These are phyloP conservation scores for Gorsachius goisagi DNA, from an alignment of 2,113 vertebrate species.

Conservation along the genomic window DNA sequence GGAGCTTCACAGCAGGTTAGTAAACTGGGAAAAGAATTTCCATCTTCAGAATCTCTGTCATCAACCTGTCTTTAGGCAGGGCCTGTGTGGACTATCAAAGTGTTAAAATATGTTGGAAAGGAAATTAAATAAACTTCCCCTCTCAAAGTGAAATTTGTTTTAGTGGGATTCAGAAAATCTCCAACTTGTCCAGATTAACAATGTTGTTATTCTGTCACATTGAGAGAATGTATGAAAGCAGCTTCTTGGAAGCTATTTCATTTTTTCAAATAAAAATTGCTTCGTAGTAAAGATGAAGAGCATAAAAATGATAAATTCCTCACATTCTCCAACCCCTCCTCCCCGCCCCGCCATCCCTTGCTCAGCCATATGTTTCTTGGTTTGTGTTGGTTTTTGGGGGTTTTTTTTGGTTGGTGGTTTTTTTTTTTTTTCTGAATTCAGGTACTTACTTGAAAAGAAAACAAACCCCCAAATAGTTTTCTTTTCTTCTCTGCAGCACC, in stretches of 20 bases:
- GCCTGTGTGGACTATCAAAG: background rate
- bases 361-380: background rate
- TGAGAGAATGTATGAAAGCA: background rate
- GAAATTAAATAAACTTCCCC: background rate
- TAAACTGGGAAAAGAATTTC: background rate
- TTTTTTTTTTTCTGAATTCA: background rate
- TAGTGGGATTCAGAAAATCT: background rate
- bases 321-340: background rate
- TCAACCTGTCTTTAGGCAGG: background rate
- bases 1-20: background rate
- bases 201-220: background rate
- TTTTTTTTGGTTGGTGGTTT: background rate
- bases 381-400: background rate
- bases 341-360: background rate
- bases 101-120: background rate
- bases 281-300: background rate
- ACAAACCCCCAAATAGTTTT: background rate
- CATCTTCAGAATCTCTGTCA: background rate
- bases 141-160: background rate
- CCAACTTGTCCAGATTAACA: background rate
- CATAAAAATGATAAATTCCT: background rate
- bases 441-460: background rate
- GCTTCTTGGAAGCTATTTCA: background rate
- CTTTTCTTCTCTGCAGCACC: background rate
- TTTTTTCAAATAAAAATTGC: background rate